Base-by-base conservation (phyloP, 2,113 vertebrate species). In the Pelmatolapia mariae region DNA sequence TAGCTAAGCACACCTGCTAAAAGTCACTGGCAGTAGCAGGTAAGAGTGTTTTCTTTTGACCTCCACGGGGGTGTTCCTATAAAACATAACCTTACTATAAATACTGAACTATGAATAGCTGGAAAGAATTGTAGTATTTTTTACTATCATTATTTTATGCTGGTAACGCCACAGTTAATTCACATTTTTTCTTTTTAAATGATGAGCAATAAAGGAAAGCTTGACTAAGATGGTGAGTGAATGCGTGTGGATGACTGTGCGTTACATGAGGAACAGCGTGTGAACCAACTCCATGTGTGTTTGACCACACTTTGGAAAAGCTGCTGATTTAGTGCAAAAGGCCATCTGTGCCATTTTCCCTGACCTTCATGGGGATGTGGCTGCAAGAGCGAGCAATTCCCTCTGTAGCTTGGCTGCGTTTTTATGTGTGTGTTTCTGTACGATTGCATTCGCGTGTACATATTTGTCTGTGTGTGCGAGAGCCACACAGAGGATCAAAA, bases 321-420 rank as follows among this genome's bases (percentile, higher is more conserved):
- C 91, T 95, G 95, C 93, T 96, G 95, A 96, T 94, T 95, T 96
- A 80, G 91, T 94, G 89, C 87, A 94, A 96, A 95, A 94, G 87
- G 91, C 94, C 94, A 95, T 95, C 92, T 95, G 95, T 92, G 91
- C 91, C 76, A 81, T 91, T 94, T 87, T 83, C 80, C 56, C 88
- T 95, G 94, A 96, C 95, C 95, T 96, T 96, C 93, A 93, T 53
- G 86, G 84, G 29, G 73, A 92, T 90, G 82, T 91, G 89, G 90
- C 59, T 93, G 89, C 82, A 89, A 93, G 80, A 85, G 79, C n/a
- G 7, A 87, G 87, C 82, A 88, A 92, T 91, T 94, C 89, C 82
- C 87, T 81, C 81, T 29, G 66, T 52, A 45, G 89, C 81, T 78
- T 52, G 83, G 76, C 59, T 88, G 52, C 82, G 40, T 63, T 80